These are phyloP conservation scores for Triops cancriformis DNA, from an alignment of 1,140 invertebrate species.

Conservation along the genomic window DNA sequence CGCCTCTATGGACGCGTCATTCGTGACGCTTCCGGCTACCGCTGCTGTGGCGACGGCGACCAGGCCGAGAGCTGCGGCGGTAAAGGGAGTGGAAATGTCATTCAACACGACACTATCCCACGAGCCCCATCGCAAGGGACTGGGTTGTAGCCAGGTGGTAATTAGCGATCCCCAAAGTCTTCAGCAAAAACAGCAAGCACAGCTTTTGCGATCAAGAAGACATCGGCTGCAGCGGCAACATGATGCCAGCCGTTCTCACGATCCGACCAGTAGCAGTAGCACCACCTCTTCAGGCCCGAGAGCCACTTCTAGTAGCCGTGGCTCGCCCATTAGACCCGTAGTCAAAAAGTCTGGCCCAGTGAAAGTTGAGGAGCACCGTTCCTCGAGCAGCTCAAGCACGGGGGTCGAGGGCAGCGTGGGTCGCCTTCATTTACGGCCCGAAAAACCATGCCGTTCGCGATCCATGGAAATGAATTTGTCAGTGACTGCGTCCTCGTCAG, in stretches of 20 bases:
- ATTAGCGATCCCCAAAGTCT: conserved; percentile 23
- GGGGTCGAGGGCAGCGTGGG: conserved; percentile 28
- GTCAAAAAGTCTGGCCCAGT: not conserved
- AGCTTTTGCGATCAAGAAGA: not conserved
- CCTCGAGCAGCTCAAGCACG: conserved; percentile 23
- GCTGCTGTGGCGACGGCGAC: conserved; percentile 25
- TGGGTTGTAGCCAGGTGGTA: conserved; percentile 29
- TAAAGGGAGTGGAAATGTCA: not conserved
- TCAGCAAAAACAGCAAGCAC: not conserved
- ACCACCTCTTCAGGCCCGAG: not conserved
- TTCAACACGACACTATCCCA: not conserved
- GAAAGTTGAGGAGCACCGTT: not conserved
- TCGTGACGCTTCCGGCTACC: conserved; percentile 34
- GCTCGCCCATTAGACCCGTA: not conserved
- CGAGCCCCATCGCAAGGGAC: not conserved
- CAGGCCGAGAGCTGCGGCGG: not conserved
- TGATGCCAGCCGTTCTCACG: not conserved
- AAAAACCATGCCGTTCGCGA: conserved; percentile 58
- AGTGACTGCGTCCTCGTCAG: conserved; percentile 70
- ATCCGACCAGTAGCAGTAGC: not conserved
- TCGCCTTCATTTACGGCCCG: conserved; percentile 12
- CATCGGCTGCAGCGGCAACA: not conserved
- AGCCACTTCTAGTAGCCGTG: not conserved
- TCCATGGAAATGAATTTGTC: conserved; percentile 85
- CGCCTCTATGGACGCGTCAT: conserved; percentile 73